Conservation (phyloP, 2,113 vertebrate species). For the Proteles cristata region DNA sequence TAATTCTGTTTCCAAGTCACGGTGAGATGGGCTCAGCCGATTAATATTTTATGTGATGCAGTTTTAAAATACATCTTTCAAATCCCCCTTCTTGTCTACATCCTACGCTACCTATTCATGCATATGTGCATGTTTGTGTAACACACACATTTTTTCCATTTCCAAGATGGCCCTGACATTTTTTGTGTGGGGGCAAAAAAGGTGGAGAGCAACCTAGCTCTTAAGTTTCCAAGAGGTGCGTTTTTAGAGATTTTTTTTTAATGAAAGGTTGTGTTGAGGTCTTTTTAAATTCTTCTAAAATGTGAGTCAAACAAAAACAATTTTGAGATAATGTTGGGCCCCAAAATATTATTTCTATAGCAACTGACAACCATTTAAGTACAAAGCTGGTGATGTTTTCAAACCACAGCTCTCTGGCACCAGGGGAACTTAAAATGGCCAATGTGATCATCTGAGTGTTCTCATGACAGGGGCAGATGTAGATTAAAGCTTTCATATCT, state of each 20-base stretch:
- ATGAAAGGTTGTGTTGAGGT: neutral
- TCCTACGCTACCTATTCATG: neutral
- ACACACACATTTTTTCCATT: neutral
- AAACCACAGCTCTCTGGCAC: neutral
- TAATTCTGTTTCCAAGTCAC: neutral
- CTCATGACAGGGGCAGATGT: neutral
- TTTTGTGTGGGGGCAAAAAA: neutral
- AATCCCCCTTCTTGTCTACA: neutral
- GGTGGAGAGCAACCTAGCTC: neutral
- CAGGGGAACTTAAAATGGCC: neutral
- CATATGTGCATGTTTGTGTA: neutral
- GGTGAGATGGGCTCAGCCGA: neutral
- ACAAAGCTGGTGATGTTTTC: neutral
- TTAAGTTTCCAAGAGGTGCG: neutral
- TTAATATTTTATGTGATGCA: neutral
- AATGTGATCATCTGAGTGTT: neutral
- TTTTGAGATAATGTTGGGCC: neutral
- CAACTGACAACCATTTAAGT: neutral
- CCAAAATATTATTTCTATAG: neutral
- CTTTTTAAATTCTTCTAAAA: conserved; percentile 30
- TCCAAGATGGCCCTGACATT: neutral
- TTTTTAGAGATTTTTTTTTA: neutral
- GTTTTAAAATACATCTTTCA: neutral
- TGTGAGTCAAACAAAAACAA: neutral
- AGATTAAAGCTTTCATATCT: neutral